Evolutionary conservation across 2,888 invertebrate species (phyloP).

Genomic region (Invenusta paracnida): DNA sequence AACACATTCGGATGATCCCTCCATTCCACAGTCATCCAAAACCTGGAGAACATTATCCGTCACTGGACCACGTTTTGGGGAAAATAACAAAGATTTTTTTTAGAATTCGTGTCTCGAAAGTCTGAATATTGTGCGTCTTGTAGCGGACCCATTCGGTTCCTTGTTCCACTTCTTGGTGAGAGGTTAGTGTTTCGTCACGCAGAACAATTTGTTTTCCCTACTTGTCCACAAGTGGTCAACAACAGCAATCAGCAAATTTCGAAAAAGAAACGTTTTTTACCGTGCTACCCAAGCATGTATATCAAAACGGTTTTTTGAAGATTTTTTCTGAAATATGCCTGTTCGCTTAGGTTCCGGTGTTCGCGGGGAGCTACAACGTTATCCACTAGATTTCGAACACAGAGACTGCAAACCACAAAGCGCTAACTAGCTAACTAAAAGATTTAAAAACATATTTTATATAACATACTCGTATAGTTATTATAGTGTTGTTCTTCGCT

Average conservation of each 20-base stretch:
- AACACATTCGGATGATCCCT: not conserved
- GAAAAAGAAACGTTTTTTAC: not conserved
- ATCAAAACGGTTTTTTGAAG: not conserved
- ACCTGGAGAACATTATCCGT: not conserved
- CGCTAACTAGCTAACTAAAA: not conserved
- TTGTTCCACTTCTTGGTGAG: not conserved
- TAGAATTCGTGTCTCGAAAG: not conserved
- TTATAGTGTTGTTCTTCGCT: too few species aligned
- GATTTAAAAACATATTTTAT: not conserved
- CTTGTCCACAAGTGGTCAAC: slow-evolving; percentile 2
- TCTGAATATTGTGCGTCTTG: not conserved
- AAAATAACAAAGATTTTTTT: not conserved
- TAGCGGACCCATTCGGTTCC: not conserved
- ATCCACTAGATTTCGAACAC: not conserved
- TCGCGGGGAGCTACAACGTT: not conserved
- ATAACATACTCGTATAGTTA: too few species aligned
- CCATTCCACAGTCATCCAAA: not conserved
- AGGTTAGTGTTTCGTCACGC: slow-evolving; percentile 22
- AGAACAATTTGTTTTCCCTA: not conserved
- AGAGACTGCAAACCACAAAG: not conserved
- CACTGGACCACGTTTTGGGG: not conserved
- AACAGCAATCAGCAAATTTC: not conserved
- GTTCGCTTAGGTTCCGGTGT: not conserved
- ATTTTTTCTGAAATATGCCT: not conserved
- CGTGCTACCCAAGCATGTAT: not conserved